These are phyloP conservation scores for Bombus consobrinus DNA, from an alignment of 1,140 invertebrate genomes.

Conservation along the genomic window DNA sequence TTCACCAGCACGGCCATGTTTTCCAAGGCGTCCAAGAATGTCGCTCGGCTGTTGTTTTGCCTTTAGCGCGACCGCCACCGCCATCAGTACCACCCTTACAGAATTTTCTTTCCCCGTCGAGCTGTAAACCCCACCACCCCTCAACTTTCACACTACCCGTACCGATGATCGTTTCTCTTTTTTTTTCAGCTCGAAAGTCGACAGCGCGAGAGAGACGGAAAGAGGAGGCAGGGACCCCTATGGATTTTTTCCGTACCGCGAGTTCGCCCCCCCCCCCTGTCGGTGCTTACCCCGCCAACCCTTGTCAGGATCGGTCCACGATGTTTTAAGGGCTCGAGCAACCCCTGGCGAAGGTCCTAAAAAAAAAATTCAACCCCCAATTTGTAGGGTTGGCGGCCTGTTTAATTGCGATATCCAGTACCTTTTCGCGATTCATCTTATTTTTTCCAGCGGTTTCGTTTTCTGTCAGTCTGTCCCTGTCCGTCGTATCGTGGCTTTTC, in stretches of 20 bases:
- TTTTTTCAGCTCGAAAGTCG: slow-evolving; percentile 20
- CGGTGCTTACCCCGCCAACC: slow-evolving; percentile 50
- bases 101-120: slow-evolving; percentile 42
- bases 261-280: slow-evolving; percentile 48
- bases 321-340: slow-evolving; percentile 64
- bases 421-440: slow-evolving; percentile 69
- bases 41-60: slow-evolving; percentile 76
- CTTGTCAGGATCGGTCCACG: slow-evolving; percentile 55
- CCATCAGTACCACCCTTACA: slow-evolving; percentile 65
- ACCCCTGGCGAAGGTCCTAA: slow-evolving; percentile 43
- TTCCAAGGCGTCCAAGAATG: slow-evolving; percentile 61
- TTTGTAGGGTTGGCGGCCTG: slow-evolving; percentile 76
- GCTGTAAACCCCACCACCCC: slow-evolving; percentile 38
- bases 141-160: slow-evolving; percentile 60
- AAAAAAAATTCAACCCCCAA: slow-evolving; percentile 79
- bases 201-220: slow-evolving; percentile 14
- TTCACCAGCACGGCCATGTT: slow-evolving; percentile 54
- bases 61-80: slow-evolving; percentile 73
- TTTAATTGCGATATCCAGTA: slow-evolving; percentile 81
- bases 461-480: neutral
- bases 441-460: slow-evolving; percentile 55
- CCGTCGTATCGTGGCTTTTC: slow-evolving; percentile 17
- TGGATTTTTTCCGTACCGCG: slow-evolving; percentile 78
- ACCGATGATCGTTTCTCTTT: slow-evolving; percentile 30
- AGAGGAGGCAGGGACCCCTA: slow-evolving; percentile 72